These are phyloP conservation scores for Todiramphus chloris DNA, from an alignment of 2,113 vertebrate genomes.

Conservation along the genomic window DNA sequence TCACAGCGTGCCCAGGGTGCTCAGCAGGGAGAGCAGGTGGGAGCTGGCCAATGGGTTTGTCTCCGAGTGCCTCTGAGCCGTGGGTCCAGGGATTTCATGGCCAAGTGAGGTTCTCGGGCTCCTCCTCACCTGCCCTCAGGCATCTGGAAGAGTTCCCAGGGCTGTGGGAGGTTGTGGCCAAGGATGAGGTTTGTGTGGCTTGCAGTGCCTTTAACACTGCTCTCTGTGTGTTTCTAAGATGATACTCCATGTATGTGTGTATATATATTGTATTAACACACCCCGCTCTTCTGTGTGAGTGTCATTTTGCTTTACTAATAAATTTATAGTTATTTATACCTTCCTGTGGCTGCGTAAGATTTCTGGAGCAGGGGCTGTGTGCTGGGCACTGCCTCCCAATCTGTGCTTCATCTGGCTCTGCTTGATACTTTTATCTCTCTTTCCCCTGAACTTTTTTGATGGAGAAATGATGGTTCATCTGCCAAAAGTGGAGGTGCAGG, in stretches of 20 bases:
- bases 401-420: neutral
- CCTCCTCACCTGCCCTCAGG: neutral
- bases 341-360: constrained; percentile 17
- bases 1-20: neutral
- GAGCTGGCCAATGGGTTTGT: neutral
- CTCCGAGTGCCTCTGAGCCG: fast-evolving
- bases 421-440: neutral
- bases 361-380: neutral
- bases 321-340: constrained; percentile 71
- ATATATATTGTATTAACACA: constrained; percentile 64
- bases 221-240: constrained; percentile 44
- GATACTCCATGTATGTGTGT: constrained; percentile 38
- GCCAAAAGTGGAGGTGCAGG: fast-evolving
- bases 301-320: constrained; percentile 71
- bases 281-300: constrained; percentile 57
- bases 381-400: neutral
- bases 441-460: neutral
- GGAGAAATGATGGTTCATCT: neutral
- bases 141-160: neutral
- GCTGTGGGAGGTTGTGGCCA: neutral
- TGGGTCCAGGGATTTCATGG: neutral
- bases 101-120: neutral
- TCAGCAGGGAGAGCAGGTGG: neutral
- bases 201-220: constrained; percentile 66
- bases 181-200: constrained; percentile 40